A percentile compares a stretch with the other conserved stretches of the same genome.
phyloP scores from a whole-genome alignment of 2,888 invertebrate genomes.

The Pollenia angustigena region DNA sequence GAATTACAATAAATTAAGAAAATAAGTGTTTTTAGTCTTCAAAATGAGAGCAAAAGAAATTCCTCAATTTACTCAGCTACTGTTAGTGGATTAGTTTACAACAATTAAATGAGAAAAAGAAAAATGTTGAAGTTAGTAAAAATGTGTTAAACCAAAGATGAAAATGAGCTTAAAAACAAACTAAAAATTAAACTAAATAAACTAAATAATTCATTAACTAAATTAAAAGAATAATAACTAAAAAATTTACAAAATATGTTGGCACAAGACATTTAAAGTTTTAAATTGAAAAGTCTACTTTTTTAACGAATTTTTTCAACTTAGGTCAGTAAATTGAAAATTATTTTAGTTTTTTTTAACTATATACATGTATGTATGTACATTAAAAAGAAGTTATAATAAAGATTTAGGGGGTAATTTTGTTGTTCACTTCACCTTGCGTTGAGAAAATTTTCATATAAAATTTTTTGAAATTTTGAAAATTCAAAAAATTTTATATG shows the following conservation, averaged over 20 bases:
- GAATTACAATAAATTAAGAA: conserved; percentile 72
- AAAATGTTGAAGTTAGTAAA: conserved; percentile 43
- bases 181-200: conserved; percentile 54
- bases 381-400: conserved; percentile 6
- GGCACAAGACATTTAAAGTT: conserved; percentile 68
- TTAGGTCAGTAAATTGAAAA: conserved; percentile 22
- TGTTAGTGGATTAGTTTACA: conserved; percentile 72
- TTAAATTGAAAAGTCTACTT: conserved; percentile 54
- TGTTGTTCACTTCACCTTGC: no score
- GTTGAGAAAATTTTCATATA: no score
- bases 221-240: conserved; percentile 57
- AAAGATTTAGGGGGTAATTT: no score
- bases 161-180: conserved; percentile 30
- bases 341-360: conserved; percentile 1
- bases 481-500: no score
- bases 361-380: conserved; percentile 26
- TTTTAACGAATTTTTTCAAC: conserved; percentile 19
- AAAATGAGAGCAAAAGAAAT: conserved; percentile 10
- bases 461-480: no score
- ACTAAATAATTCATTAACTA: conserved; percentile 53
- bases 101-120: conserved; percentile 39
- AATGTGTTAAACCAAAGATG: conserved; percentile 38
- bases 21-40: conserved; percentile 66
- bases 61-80: conserved; percentile 71
- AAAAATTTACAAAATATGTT: conserved; percentile 64